Conservation (phyloP, 2,888 invertebrate genomes). For the Eupelmus urozonus region DNA sequence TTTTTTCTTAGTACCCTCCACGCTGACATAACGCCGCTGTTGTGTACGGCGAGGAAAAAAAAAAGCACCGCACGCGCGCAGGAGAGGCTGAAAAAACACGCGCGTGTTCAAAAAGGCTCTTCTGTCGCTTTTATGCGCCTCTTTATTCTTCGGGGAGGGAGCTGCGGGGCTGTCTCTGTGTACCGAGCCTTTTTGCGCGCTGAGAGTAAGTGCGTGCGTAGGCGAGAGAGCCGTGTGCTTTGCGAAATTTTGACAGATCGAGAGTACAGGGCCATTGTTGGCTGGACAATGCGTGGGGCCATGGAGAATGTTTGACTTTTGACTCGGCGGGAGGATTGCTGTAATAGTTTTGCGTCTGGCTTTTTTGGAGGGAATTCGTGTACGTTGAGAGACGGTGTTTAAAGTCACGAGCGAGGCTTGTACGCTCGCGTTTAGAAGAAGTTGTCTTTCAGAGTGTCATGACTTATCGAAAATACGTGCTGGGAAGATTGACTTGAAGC, state of each 20-base stretch:
- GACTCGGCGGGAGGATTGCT: not conserved
- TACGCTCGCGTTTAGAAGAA: no score
- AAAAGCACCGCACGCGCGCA: no score
- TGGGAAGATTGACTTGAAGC: no score
- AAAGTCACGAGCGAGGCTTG: no score
- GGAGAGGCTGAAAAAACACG: slow-evolving; percentile 41
- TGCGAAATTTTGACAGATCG: slow-evolving; percentile 28
- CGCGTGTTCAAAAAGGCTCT: slow-evolving; percentile 6
- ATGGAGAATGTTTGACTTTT: no score
- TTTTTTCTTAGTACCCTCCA: not conserved
- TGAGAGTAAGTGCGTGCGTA: not conserved
- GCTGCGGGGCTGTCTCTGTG: not conserved
- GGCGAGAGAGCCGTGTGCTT: not conserved
- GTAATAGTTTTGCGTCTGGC: no score
- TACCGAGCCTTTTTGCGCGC: not conserved
- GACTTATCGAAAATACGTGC: no score
- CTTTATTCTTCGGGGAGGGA: slow-evolving; percentile 5
- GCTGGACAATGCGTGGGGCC: no score
- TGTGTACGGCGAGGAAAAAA: not conserved
- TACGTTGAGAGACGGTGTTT: no score
- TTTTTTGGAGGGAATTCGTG: no score
- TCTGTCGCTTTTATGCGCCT: not conserved
- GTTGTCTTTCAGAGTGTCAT: no score
- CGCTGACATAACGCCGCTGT: slow-evolving; percentile 33
- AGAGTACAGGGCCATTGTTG: not conserved